These are phyloP conservation scores for Dendrocincla tyrannina DNA, from an alignment of 2,797 vertebrate genomes.

Conservation along the genomic window DNA sequence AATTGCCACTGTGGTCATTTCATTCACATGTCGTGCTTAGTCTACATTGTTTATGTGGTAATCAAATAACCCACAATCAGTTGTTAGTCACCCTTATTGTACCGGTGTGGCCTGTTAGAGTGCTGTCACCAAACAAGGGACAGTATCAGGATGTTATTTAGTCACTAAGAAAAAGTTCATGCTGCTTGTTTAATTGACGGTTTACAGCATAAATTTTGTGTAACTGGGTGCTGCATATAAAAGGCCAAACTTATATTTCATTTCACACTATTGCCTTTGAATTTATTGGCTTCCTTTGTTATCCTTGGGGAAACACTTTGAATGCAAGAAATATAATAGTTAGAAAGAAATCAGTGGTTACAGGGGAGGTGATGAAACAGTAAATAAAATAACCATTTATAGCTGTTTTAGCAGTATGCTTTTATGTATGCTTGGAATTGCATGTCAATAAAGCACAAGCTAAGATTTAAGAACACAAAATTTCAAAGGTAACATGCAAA, in stretches of 20 bases:
- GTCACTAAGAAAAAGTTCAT: constrained; percentile 24
- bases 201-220: constrained; percentile 64
- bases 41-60: background rate
- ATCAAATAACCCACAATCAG: constrained; percentile 6
- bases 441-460: constrained; percentile 36
- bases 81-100: constrained; percentile 27
- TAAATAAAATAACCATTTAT: constrained; percentile 75
- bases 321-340: constrained; percentile 69
- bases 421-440: constrained; percentile 67
- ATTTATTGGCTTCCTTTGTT: constrained; percentile 65
- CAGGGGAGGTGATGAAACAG: constrained; percentile 64
- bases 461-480: background rate
- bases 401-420: constrained; percentile 46
- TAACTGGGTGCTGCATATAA: constrained; percentile 41
- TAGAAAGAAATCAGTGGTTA: constrained; percentile 72
- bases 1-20: background rate
- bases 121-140: constrained; percentile 31
- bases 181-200: constrained; percentile 69
- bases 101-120: constrained; percentile 29
- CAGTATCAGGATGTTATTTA: constrained; percentile 30
- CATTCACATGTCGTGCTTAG: background rate
- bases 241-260: constrained; percentile 68
- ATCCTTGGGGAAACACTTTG: constrained; percentile 65
- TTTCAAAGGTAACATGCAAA: constrained; percentile 64
- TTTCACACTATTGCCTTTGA: constrained; percentile 65